Base-by-base conservation (phyloP, 2,113 vertebrate species). In the Spea bombifrons region DNA sequence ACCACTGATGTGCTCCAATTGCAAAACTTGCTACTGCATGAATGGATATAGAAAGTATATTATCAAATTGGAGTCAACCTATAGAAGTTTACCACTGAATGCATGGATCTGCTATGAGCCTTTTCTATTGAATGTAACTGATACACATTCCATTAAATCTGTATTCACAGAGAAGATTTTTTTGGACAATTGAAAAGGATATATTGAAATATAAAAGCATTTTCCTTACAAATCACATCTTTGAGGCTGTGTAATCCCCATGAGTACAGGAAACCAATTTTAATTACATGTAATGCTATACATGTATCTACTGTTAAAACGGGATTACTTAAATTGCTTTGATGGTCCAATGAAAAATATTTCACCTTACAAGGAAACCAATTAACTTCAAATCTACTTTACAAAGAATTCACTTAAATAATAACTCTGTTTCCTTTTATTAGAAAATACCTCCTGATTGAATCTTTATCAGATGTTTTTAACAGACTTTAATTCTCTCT, bases 281-380 rank as follows among this genome's bases (percentile, higher is more conserved):
- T 3, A 64, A 74, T 49, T 30, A 67, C 1, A 64, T 48, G 9
- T 17, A n/a, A 48, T 6, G n/a, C 49, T 30, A n/a, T 63, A 17
- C 46, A 74, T 8, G 30, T 1, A 66, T 75, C 7, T 75, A 16
- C 9, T 17, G 50, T 44, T 53, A 66, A 66, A 30, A 8, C 3
- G 15, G 55, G 15, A 59, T 59, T 55, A 8, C 50, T 65, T 0
- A 75, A 66, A 66, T 75, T 15, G 44, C 5, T 16, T 68, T 76
- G 65, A 76, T 76, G 75, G 66, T 68, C 52, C 65, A 48, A 12
- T 76, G 66, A 16, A 59, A 76, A 7, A 55, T 9, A 64, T 75
- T 47, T 68, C 64, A 75, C 64, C 64, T 75, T 75, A 17, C 66
- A 55, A 66, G 55, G 47, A 75, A 52, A 75, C 47, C 8, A 30